Percentiles rank a stretch among this genome's conserved stretches.
Evolutionary conservation across 2,113 vertebrate species (phyloP).

Genomic region (Platanista minor): DNA sequence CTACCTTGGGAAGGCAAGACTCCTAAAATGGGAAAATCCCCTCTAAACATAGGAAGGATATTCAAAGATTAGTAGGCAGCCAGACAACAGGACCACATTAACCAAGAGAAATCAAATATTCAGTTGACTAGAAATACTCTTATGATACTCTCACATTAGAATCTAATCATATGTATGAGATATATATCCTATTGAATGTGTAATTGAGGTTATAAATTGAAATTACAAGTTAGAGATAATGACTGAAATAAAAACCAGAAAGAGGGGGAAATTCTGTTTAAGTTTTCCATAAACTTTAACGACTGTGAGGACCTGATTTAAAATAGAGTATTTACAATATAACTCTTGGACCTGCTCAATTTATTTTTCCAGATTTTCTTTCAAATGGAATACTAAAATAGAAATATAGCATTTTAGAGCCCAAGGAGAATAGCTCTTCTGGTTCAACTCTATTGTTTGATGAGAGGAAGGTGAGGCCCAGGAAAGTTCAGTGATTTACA

Average conservation of each 20-base stretch:
- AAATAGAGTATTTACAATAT: conserved; percentile 8
- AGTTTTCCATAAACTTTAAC: not conserved
- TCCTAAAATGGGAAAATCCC: not conserved
- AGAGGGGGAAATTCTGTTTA: not conserved
- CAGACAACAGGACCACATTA: not conserved
- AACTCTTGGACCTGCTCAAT: not conserved
- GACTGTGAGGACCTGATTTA: not conserved
- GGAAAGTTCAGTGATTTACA: not conserved
- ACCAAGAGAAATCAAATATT: conserved; percentile 8
- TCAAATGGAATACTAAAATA: not conserved
- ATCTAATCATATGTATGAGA: not conserved
- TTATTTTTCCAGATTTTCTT: conserved; percentile 33
- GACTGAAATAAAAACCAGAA: not conserved
- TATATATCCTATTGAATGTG: not conserved
- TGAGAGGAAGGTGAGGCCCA: not conserved
- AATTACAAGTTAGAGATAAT: not conserved
- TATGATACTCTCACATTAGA: not conserved
- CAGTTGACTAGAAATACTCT: not conserved
- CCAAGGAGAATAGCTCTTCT: not conserved
- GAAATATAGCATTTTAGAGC: not conserved
- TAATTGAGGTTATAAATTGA: not conserved
- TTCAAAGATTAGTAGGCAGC: not conserved
- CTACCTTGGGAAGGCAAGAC: not conserved
- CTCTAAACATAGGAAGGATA: not conserved
- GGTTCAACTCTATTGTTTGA: not conserved